Base-by-base conservation (phyloP, 37 sponge, comb jelly and placozoan genomes). In the Eunapius fragilis region DNA sequence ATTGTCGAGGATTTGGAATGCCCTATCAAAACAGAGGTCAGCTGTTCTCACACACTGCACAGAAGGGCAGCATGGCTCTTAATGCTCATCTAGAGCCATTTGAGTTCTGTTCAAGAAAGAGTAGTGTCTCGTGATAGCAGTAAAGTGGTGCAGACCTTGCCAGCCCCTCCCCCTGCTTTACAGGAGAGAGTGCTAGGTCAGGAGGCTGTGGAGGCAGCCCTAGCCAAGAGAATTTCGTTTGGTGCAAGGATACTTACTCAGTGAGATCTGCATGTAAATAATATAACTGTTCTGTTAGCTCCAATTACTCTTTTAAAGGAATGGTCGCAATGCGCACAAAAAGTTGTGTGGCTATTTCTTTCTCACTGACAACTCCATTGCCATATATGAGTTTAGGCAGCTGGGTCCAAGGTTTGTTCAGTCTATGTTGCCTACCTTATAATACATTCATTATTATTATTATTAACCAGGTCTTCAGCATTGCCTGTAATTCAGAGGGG, bases 281-380 rank as follows among this genome's bases (percentile, higher is more conserved):
- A 22, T 77, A 31, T 10, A 25, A 26, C 34, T 22, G 22, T 33
- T 2, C 77, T 37, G 33, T 67, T 67, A 34, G 17, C 33, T 73
- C 14, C 31, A 28, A 2, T 78, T 37, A 27, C 70, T 37, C 26
- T 24, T 28, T 49, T 34, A 25, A 23, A 88, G 95, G 26, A 80
- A 89, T 93, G 95, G 95, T 26, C 70, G 95, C 17, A 92, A 94
- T 50, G 68, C 86, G 0, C 92, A 91, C 30, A 69, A 89, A 25
- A 92, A 94, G 80, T 70, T 94, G 41, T 91, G 87, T 80, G 95
- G 95, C 6, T 94, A 88, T 89, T 89, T 82, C 81, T 94, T 94
- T 75, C 84, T 91, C 25, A 19, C 72, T 32, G 95, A 94, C 58
- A 68, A 74, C 80, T 87, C 95, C 38, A 33, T 94, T 28, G 86